phyloP scores from a whole-genome alignment of 2,113 vertebrate genomes.

The Numida meleagris region DNA sequence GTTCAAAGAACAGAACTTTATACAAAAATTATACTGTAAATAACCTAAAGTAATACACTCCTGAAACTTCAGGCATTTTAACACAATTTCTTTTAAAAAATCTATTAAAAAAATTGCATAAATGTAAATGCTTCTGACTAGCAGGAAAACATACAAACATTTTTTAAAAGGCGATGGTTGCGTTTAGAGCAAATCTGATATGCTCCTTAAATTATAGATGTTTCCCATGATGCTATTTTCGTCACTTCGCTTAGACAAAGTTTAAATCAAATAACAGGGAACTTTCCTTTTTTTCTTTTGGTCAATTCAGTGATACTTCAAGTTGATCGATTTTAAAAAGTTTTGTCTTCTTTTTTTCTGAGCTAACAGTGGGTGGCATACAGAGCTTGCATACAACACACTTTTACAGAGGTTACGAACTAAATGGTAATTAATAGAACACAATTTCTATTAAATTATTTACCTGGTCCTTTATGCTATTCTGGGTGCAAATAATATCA shows the following conservation, averaged over 20 bases:
- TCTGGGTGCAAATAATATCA: slow-evolving; percentile 75
- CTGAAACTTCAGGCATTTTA: slow-evolving; percentile 78
- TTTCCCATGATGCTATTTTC: slow-evolving; percentile 43
- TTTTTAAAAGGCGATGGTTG: slow-evolving; percentile 78
- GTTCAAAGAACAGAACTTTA: slow-evolving; percentile 83
- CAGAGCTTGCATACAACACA: slow-evolving; percentile 75
- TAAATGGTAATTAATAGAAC: slow-evolving; percentile 70
- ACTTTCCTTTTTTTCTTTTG: slow-evolving; percentile 28
- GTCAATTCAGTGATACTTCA: slow-evolving; percentile 58
- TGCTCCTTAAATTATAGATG: slow-evolving; percentile 63
- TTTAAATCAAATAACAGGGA: slow-evolving; percentile 61
- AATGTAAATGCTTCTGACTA: slow-evolving; percentile 79
- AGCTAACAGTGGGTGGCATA: slow-evolving; percentile 78
- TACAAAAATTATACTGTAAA: slow-evolving; percentile 80
- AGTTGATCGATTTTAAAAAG: slow-evolving; percentile 45
- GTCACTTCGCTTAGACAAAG: slow-evolving; percentile 63
- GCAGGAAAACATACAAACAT: slow-evolving; percentile 76
- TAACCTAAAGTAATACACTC: slow-evolving; percentile 78
- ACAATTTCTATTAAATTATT: slow-evolving; percentile 75
- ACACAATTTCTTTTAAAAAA: slow-evolving; percentile 76
- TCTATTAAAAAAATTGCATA: slow-evolving; percentile 79
- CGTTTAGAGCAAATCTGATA: slow-evolving; percentile 71
- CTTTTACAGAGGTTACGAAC: slow-evolving; percentile 71
- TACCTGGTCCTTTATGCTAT: slow-evolving; percentile 78
- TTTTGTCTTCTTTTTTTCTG: slow-evolving; percentile 59